Percentiles rank a stretch among this genome's conserved stretches.
Evolutionary conservation across 2,113 vertebrate species (phyloP).

Genomic region (Pluvialis apricaria): DNA sequence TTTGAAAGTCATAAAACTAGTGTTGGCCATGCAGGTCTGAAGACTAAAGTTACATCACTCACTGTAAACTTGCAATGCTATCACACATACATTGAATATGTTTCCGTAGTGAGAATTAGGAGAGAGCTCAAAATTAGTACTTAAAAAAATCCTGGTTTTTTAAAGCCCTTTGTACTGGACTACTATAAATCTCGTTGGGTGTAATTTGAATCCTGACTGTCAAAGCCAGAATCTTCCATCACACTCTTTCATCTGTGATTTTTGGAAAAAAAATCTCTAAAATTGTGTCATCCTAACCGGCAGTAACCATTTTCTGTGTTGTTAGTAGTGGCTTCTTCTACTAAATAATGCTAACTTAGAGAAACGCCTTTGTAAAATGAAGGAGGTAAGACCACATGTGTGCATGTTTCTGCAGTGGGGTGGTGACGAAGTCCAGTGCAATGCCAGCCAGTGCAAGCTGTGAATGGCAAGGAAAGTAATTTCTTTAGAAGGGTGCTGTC

Average conservation of each 20-base stretch:
- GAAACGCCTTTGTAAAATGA: background rate
- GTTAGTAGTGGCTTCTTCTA: background rate
- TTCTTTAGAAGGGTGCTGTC: background rate
- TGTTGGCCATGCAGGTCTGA: background rate
- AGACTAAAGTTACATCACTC: background rate
- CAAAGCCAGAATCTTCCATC: background rate
- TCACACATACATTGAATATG: accelerated
- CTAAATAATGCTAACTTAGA: background rate
- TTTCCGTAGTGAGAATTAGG: background rate
- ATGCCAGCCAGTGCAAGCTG: background rate
- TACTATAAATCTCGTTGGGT: background rate
- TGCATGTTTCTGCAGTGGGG: background rate
- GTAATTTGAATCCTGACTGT: background rate
- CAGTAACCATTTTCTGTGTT: background rate
- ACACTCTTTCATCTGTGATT: background rate
- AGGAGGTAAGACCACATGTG: background rate
- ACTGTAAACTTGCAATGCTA: background rate
- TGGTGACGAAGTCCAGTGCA: background rate
- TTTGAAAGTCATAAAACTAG: background rate
- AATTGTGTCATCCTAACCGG: background rate
- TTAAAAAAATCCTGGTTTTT: accelerated
- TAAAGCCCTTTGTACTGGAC: background rate
- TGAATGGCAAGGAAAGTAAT: background rate
- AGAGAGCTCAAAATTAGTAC: background rate
- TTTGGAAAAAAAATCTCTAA: accelerated